phyloP scores from a whole-genome alignment of 2,888 invertebrate genomes.

The Punctoribates punctum region DNA sequence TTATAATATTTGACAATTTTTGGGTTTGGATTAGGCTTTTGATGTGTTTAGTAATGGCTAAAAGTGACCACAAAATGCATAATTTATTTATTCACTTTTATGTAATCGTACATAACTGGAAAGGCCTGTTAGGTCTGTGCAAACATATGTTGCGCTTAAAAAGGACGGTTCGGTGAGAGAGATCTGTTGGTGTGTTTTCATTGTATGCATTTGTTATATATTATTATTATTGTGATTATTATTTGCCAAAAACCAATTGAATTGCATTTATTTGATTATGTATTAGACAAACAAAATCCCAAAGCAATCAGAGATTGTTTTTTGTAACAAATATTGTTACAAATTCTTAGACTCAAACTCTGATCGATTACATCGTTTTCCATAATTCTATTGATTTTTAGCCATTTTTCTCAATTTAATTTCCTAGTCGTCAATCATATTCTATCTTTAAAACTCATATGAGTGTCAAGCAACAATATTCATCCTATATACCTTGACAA shows the following conservation, averaged over 20 bases:
- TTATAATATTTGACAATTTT: no score
- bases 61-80: not conserved
- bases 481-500: no score
- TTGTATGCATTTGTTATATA: constrained; percentile 1
- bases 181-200: no score
- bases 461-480: no score
- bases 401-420: not conserved
- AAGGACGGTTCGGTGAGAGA: no score
- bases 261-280: constrained; percentile 28
- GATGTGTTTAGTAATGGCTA: not conserved
- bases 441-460: no score
- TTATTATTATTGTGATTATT: constrained; percentile 22
- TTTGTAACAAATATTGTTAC: constrained; percentile 1
- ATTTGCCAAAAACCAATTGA: not conserved
- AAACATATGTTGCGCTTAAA: no score
- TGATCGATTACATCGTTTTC: not conserved
- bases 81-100: not conserved
- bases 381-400: not conserved
- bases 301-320: not conserved
- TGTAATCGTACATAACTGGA: not conserved
- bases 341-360: not conserved
- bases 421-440: no score
- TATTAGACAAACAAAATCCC: constrained; percentile 24
- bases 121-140: not conserved
- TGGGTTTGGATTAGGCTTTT: not conserved